Base-by-base conservation (phyloP, 1,140 invertebrate genomes). In the Philopotamus ludificatus region DNA sequence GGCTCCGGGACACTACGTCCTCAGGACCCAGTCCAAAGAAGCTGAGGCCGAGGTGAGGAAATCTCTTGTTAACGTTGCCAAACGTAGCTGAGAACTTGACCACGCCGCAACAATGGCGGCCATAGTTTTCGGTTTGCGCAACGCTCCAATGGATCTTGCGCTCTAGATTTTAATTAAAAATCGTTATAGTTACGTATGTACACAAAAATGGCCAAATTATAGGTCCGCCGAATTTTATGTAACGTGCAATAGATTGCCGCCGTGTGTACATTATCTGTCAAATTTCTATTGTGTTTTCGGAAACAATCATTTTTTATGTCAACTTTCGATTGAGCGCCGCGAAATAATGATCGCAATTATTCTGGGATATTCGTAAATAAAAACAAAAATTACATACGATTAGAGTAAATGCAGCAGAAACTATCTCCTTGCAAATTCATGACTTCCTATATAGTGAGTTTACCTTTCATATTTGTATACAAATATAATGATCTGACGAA, bases 1-100 rank as follows among this genome's bases (percentile, higher is more conserved):
- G n/a, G 55, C 68, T 7, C 64, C 64, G 1, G 64, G 65, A 55
- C 65, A 70, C 49, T 70, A 61, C 26, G 60, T 70, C 18, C 45
- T 66, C 3, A 70, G 64, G 28, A 64, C 65, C 1, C 20, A 25
- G 16, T 3, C 59, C 10, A 70, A 70, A 28, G 68, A 70, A 41
- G 53, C 39, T 0, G 58, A n/a, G 18, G 12, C 53, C 26, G 68
- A 70, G 65, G 68, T 70, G 65, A 60, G 22, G 9, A 44, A 16
- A 39, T 57, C 4, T 9, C 28, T 34, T 7, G 12, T 34, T 4
- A 7, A 34, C 28, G 4, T 34, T 34, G 28, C 28, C 4, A 34
- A 4, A 34, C 28, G n/a, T n/a, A n/a, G n/a, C 44, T 47, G 44
- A 16, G 44, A 47, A 47, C 44, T 47, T 47, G 44, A 47, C 44